Base-by-base conservation (phyloP, 1,140 invertebrate species). In the Antheraea pernyi region DNA sequence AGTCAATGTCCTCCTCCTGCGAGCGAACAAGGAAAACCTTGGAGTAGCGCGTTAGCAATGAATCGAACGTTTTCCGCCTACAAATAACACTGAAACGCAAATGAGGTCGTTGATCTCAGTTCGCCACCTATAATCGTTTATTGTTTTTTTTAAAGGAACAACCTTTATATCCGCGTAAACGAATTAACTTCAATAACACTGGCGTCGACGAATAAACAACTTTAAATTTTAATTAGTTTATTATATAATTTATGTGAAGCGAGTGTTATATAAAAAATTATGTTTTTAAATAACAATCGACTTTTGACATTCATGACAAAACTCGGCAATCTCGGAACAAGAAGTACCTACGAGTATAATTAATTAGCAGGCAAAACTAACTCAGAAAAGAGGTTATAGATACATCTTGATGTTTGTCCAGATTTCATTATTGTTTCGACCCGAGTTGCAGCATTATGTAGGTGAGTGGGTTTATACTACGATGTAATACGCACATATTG, bases 1-100 rank as follows among this genome's bases (percentile, higher is more conserved):
- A 86, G 90, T 92, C 88, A 92, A 92, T 89, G 90, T 89, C 90
- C 90, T 89, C 83, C 79, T 88, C 81, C 84, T 80, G 88, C 75
- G 70, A 73, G 77, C 72, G 74, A 72, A 89, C 83, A 85, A 83
- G 87, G 83, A 91, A 91, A 92, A 89, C 88, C 86, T 88, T 90
- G 87, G 85, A 89, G 87, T 78, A 37, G 82, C 79, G 78, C 60
- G 67, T 22, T 59, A 59, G 37, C 67, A 61, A 30, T 59, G 58
- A 68, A 60, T 19, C 19, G 61, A 70, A 75, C 73, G 62, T 78
- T 82, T 85, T 86, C 85, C 81, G 80, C 77, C 68, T 82, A 70
- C 53, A 36, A 70, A 67, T 18, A 71, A 61, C 68, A 53, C 70
- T 58, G 48, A 59, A 22, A 67, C n/a, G 65, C 65, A 61, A 66